Base-by-base conservation (phyloP, 23 tunicate species). In the Trididemnum nubilum region DNA sequence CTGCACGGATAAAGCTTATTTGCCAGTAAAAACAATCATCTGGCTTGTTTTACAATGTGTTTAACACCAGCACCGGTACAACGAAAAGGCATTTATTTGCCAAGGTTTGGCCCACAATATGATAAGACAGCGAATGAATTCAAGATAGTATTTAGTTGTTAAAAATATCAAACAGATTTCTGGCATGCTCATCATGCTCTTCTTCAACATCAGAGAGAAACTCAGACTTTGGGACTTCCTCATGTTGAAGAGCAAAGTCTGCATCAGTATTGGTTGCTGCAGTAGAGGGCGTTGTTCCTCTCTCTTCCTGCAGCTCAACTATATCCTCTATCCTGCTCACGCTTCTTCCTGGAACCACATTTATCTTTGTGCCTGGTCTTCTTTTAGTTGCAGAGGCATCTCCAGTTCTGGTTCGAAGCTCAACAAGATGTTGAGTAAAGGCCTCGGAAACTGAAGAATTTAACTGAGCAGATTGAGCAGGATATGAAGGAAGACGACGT, bases 341-440 rank as follows among this genome's bases (percentile, higher is more conserved):
- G 15, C 54, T 44, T 44, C 15, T 44, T 15, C 54, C 54, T 9
- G 54, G 12, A 44, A 44, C 54, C 9, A 44, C 54, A 44, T 44
- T 15, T 15, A 44, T 44, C 54, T 44, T 44, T 15, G 54, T 15
- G 54, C 54, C 12, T 9, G 12, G 54, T 15, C 15, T 44, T 44
- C 54, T 9, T 64, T 64, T 26, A 64, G 60, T 75, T 29, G 54
- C 65, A 29, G 64, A 1, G 32, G 83, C 32, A 21, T 34, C 28
- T 18, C 74, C 74, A 22, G 85, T 80, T 31, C 74, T 35, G 3
- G 50, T 65, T 65, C 75, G 26, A 38, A 60, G 57, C 50, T 44
- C 54, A 44, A 44, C 54, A 44, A 44, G 54, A 44, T 44, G 54
- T 44, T 44, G 54, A 44, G 54, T 44, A 44, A 44, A 44, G 15